Conservation (phyloP, 2,797 vertebrate genomes). For the Pipistrellus kuhlii region DNA sequence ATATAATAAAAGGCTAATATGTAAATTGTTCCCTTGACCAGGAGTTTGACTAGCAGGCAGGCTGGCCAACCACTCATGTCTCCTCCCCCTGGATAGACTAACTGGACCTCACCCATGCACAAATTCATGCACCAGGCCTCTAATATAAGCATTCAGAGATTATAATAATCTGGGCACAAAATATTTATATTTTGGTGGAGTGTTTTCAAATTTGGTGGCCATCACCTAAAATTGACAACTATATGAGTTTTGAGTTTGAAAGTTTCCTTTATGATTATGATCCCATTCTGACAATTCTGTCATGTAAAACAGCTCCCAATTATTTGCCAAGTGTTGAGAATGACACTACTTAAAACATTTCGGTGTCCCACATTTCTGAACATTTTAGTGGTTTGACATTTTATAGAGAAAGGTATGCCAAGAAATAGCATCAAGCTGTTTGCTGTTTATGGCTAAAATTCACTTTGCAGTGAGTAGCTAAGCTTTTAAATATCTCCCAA, state of each 20-base stretch:
- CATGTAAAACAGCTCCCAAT: not conserved
- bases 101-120: no score
- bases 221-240: not conserved
- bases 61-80: no score
- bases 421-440: not conserved
- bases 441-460: conserved; percentile 36
- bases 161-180: no score
- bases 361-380: conserved; percentile 24
- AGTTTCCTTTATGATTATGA: not conserved
- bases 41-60: no score
- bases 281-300: not conserved
- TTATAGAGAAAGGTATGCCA: conserved; percentile 8
- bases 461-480: not conserved
- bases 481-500: conserved; percentile 6
- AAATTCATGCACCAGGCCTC: no score
- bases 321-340: conserved; percentile 12
- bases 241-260: not conserved
- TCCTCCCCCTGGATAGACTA: no score
- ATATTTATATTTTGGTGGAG: not conserved
- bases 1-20: no score
- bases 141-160: no score
- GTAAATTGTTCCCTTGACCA: no score
- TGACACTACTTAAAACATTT: conserved; percentile 8
- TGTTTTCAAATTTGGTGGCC: not conserved
- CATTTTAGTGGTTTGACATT: conserved; percentile 48